Conservation (phyloP, 2,113 vertebrate species). For the Mobula birostris region DNA sequence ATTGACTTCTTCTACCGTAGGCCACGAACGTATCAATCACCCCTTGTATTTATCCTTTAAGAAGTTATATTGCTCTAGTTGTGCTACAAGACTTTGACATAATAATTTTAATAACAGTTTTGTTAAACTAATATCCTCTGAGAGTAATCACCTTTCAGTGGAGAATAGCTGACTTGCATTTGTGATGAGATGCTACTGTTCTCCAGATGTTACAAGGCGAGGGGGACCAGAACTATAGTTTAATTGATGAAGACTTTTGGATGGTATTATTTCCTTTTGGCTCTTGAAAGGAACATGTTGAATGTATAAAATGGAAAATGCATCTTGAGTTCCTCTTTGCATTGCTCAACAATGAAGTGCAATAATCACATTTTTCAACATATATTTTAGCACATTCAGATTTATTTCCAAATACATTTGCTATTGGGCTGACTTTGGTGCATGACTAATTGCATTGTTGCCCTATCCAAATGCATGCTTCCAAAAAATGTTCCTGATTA, state of each 20-base stretch:
- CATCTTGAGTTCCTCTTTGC: background rate
- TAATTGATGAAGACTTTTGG: background rate
- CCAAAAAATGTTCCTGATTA: background rate
- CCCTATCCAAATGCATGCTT: background rate
- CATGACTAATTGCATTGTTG: background rate
- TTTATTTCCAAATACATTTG: background rate
- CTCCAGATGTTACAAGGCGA: background rate
- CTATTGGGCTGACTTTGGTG: background rate
- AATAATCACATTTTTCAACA: background rate
- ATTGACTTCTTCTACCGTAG: too few relatives aligned
- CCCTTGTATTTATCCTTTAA: slow-evolving; percentile 18
- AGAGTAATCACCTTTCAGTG: background rate
- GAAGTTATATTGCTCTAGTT: slow-evolving; percentile 28
- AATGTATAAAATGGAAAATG: background rate
- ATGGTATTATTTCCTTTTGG: background rate
- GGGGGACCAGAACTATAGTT: background rate
- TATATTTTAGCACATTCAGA: background rate
- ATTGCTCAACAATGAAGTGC: background rate
- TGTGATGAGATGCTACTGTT: background rate
- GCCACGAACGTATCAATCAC: too few relatives aligned
- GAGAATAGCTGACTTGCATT: background rate
- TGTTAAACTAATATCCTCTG: slow-evolving; percentile 42
- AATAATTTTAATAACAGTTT: slow-evolving; percentile 43
- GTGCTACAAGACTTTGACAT: slow-evolving; percentile 44
- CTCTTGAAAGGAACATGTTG: background rate